Percentiles rank a stretch among this genome's conserved stretches.
Conservation (phyloP, 2,888 invertebrate genomes). For the Agrotis puta region DNA sequence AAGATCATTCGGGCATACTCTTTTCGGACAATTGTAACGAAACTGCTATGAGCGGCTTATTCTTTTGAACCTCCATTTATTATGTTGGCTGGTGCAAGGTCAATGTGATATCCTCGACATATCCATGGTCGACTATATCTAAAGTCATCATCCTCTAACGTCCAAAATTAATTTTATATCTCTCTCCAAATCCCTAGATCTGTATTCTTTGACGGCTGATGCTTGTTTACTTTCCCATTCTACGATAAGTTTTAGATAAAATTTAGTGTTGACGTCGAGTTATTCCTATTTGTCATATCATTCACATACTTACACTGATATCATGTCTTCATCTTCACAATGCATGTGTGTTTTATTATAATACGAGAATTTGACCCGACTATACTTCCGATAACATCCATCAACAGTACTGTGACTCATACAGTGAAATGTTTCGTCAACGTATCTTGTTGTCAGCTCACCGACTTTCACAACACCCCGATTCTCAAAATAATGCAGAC, state of each 20-base stretch:
- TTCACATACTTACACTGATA: conserved; percentile 5
- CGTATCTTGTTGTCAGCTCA: conserved; percentile 9
- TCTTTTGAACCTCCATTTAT: background rate
- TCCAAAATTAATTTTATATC: too few species aligned
- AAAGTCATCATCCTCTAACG: background rate
- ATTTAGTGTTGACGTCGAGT: background rate
- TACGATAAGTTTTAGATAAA: background rate
- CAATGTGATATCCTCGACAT: background rate
- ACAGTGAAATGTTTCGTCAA: conserved; percentile 10
- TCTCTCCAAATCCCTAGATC: too few species aligned
- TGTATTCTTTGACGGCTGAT: too few species aligned
- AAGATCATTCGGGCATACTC: background rate
- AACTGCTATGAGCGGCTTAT: background rate
- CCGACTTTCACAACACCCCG: conserved; percentile 42
- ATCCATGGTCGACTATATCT: background rate
- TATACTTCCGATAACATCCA: conserved; percentile 36
- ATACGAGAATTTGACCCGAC: conserved; percentile 33
- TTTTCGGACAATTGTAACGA: background rate
- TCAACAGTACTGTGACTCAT: conserved; percentile 36
- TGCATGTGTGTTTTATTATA: conserved; percentile 15
- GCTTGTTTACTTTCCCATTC: too few species aligned
- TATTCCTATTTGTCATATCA: conserved; percentile 18
- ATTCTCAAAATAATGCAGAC: conserved; percentile 14
- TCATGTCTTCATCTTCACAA: conserved; percentile 9
- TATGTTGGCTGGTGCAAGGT: background rate